phyloP scores from a whole-genome alignment of 2,888 invertebrate genomes.

The Macaria liturata region DNA sequence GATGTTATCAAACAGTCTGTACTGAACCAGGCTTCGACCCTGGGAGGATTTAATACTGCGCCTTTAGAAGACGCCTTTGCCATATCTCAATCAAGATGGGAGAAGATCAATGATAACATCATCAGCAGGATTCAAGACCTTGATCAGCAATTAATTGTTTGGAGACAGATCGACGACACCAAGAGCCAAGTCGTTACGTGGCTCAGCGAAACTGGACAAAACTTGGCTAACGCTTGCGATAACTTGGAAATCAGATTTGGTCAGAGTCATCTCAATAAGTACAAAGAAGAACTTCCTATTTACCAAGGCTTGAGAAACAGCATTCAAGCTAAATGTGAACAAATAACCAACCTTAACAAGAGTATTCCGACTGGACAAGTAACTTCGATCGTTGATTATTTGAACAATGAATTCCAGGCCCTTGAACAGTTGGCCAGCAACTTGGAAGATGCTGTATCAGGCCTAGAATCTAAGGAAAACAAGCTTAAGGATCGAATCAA shows the following conservation, averaged over 20 bases:
- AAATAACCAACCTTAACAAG: constrained; percentile 89
- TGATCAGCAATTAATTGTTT: constrained; percentile 95
- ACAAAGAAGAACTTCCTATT: constrained; percentile 92
- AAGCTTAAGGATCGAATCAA: constrained; percentile 89
- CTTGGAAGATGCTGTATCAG: constrained; percentile 88
- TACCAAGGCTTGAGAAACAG: constrained; percentile 90
- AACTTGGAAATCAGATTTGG: constrained; percentile 93
- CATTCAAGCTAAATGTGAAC: constrained; percentile 90
- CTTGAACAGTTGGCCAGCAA: constrained; percentile 89
- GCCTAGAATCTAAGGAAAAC: constrained; percentile 89
- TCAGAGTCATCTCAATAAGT: constrained; percentile 90
- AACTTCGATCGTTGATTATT: constrained; percentile 84
- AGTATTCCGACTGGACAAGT: constrained; percentile 88
- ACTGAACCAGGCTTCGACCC: constrained; percentile 86
- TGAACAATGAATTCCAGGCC: constrained; percentile 90
- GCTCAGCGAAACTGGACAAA: constrained; percentile 92
- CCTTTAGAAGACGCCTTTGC: constrained; percentile 85
- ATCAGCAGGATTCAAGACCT: constrained; percentile 89
- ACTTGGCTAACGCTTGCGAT: constrained; percentile 88
- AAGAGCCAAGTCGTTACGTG: constrained; percentile 93
- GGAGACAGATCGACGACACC: constrained; percentile 95
- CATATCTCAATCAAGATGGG: constrained; percentile 86
- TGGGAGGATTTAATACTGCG: constrained; percentile 85
- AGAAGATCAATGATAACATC: constrained; percentile 87
- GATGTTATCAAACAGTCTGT: constrained; percentile 89